Evolutionary conservation across 2,888 invertebrate species (phyloP).

Genomic region (Pterobdella sp.): DNA sequence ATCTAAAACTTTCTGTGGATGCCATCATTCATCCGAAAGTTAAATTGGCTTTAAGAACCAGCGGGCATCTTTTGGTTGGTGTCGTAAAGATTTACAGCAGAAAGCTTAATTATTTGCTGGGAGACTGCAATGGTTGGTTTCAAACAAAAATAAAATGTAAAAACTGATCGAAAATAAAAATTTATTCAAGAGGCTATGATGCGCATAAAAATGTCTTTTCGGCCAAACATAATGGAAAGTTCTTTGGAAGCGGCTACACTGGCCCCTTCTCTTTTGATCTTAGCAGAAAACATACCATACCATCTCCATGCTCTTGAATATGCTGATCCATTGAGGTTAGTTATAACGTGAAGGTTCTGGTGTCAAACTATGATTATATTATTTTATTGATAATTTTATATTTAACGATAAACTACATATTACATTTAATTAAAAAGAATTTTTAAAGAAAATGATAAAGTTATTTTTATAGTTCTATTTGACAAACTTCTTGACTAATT

Average conservation of each 20-base stretch:
- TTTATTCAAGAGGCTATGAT: constrained; percentile 76
- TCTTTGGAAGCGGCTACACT: neutral
- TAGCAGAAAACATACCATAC: neutral
- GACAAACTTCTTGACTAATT: too few species aligned
- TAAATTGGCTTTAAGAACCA: constrained; percentile 93
- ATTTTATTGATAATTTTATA: neutral
- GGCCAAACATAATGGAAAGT: neutral
- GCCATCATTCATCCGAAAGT: constrained; percentile 93
- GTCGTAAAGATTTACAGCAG: constrained; percentile 96
- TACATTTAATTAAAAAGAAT: too few species aligned
- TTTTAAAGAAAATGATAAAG: too few species aligned
- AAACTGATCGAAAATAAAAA: neutral
- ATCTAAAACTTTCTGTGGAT: constrained; percentile 96
- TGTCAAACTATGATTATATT: neutral
- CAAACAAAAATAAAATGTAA: neutral
- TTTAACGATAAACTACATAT: neutral
- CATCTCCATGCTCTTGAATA: neutral
- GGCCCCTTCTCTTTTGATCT: neutral
- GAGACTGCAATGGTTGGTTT: constrained; percentile 74
- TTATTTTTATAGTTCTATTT: too few species aligned
- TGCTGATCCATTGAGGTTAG: neutral
- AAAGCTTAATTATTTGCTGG: constrained; percentile 93
- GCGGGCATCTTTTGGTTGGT: constrained; percentile 90
- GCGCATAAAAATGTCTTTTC: constrained; percentile 97
- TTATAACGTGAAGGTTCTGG: neutral